These are phyloP conservation scores for Trichogramma evanescens DNA, from an alignment of 2,888 invertebrate species.

Conservation along the genomic window DNA sequence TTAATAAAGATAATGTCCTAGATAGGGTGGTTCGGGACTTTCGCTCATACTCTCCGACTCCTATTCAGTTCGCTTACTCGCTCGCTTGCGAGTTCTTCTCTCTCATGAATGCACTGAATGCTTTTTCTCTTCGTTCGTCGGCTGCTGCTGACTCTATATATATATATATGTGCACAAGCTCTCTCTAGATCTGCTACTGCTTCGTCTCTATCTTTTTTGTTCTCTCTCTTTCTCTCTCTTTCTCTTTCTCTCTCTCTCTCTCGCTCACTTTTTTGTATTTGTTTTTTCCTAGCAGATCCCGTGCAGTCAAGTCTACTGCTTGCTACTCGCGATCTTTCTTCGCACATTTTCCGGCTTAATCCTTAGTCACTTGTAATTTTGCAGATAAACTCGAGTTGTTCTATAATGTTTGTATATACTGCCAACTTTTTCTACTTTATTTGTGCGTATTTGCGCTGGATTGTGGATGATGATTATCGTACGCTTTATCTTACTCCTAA, in stretches of 20 bases:
- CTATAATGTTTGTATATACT: neutral
- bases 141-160: slow-evolving; percentile 20
- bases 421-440: neutral
- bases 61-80: slow-evolving; percentile 21
- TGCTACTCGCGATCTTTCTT: neutral
- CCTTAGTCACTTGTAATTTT: slow-evolving; percentile 17
- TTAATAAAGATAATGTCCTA: slow-evolving; percentile 47
- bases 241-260: neutral
- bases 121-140: slow-evolving; percentile 30
- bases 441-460: neutral
- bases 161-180: slow-evolving; percentile 24
- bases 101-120: slow-evolving; percentile 43
- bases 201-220: slow-evolving; percentile 12
- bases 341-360: slow-evolving; percentile 19
- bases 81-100: slow-evolving; percentile 33
- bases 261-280: neutral
- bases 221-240: neutral
- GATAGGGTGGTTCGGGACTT: slow-evolving; percentile 40
- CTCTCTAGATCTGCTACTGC: slow-evolving; percentile 6
- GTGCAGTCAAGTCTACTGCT: slow-evolving; percentile 1
- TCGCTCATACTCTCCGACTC: slow-evolving; percentile 37
- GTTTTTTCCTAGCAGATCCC: neutral
- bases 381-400: slow-evolving; percentile 20
- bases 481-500: neutral
- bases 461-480: slow-evolving; percentile 3